phyloP scores from a whole-genome alignment of 2,797 vertebrate genomes.

The Ibycter americanus region DNA sequence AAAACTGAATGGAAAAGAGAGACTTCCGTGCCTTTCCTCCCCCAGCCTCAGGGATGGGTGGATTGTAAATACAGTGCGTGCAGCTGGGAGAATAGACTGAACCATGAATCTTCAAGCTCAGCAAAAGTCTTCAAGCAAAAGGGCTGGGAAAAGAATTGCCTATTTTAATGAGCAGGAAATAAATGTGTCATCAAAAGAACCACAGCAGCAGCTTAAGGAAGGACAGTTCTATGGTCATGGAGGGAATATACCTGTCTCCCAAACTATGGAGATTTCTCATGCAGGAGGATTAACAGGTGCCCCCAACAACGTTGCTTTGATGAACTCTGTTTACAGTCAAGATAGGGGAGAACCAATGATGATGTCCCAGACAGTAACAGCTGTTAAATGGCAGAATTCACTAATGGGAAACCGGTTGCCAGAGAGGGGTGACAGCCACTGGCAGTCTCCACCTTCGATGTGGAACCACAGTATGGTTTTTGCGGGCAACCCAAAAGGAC shows the following conservation, averaged over 20 bases:
- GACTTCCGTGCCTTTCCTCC: slow-evolving; percentile 13
- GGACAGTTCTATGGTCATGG: slow-evolving; percentile 83
- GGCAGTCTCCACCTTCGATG: slow-evolving; percentile 82
- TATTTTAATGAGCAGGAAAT: slow-evolving; percentile 87
- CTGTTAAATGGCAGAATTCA: slow-evolving; percentile 88
- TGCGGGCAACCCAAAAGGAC: slow-evolving; percentile 76
- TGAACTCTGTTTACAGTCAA: slow-evolving; percentile 88
- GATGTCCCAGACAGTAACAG: slow-evolving; percentile 87
- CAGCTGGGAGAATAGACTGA: slow-evolving; percentile 23
- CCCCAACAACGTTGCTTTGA: slow-evolving; percentile 71
- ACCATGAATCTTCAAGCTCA: slow-evolving; percentile 96
- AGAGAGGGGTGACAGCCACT: slow-evolving; percentile 83
- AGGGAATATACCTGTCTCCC: slow-evolving; percentile 70
- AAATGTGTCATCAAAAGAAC: slow-evolving; percentile 84
- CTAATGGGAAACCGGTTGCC: slow-evolving; percentile 76
- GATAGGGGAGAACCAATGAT: slow-evolving; percentile 88
- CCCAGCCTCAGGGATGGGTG: slow-evolving; percentile 46
- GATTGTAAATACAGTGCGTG: slow-evolving; percentile 5
- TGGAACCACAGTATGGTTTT: slow-evolving; percentile 88
- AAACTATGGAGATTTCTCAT: slow-evolving; percentile 79
- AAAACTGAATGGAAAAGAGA: slow-evolving; percentile 40
- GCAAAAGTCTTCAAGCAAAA: slow-evolving; percentile 90
- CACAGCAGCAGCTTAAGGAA: slow-evolving; percentile 83
- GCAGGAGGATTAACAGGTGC: slow-evolving; percentile 71
- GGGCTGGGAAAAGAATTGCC: slow-evolving; percentile 90